A percentile compares a stretch with the other conserved stretches of the same genome.
phyloP scores from a whole-genome alignment of 2,113 vertebrate species.

The Poecilia latipinna region DNA sequence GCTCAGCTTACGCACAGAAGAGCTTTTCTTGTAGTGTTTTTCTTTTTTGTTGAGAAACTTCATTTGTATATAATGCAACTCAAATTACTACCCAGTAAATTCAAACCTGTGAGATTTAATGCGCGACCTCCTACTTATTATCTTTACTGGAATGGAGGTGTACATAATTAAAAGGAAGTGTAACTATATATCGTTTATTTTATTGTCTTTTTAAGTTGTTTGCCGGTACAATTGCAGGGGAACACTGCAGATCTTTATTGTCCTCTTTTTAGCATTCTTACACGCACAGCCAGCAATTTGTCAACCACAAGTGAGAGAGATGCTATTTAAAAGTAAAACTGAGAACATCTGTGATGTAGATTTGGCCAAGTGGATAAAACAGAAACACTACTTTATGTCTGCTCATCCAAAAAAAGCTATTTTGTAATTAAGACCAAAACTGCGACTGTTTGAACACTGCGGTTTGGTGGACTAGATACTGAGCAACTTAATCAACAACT shows the following conservation, averaged over 20 bases:
- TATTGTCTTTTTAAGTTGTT: neutral
- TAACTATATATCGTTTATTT: neutral
- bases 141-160: neutral
- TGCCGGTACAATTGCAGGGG: neutral
- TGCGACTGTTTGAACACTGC: neutral
- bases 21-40: neutral
- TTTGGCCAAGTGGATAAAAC: neutral
- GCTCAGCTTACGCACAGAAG: neutral
- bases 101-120: neutral
- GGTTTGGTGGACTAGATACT: neutral
- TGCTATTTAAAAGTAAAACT: neutral
- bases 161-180: neutral
- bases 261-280: neutral
- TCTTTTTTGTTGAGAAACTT: neutral
- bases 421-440: neutral
- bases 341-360: no score
- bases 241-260: neutral
- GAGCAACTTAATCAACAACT: neutral
- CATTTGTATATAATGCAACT: neutral
- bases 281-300: neutral
- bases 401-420: neutral
- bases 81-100: neutral
- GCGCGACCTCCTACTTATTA: neutral
- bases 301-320: neutral
- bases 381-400: neutral